Evolutionary conservation across 2,113 vertebrate genomes (phyloP).

Genomic region (Emberiza fucata): DNA sequence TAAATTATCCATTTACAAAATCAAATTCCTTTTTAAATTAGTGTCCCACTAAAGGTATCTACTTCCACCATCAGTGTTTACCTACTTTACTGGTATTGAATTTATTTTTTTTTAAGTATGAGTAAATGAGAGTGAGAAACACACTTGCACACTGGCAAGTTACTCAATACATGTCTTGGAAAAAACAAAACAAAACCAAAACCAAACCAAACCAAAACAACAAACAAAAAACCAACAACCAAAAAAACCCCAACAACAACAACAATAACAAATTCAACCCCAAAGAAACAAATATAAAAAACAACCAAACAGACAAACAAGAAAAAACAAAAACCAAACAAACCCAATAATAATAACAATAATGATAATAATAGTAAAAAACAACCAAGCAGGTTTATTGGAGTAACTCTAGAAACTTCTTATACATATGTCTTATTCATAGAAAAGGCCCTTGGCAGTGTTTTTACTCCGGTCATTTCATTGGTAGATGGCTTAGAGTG

Average conservation of each 20-base stretch:
- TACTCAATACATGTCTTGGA: not conserved
- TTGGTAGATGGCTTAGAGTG: not conserved
- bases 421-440: not conserved
- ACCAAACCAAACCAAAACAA: too few relatives aligned
- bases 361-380: not conserved
- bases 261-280: too few relatives aligned
- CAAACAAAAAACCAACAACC: too few relatives aligned
- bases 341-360: too few relatives aligned
- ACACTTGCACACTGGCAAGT: not conserved
- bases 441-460: not conserved
- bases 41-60: not conserved
- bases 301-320: too few relatives aligned
- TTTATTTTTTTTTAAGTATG: rapidly evolving
- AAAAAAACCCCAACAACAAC: too few relatives aligned
- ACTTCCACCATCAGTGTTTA: not conserved
- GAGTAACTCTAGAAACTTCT: not conserved
- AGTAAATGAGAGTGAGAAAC: not conserved
- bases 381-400: rapidly evolving
- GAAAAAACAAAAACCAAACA: too few relatives aligned
- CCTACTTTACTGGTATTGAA: not conserved
- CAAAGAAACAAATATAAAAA: too few relatives aligned
- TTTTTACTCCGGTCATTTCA: not conserved
- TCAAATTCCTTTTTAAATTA: not conserved
- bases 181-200: too few relatives aligned
- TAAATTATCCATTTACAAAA: not conserved